Evolutionary conservation across 2,888 invertebrate genomes (phyloP).

Genomic region (Tiphia femorata): DNA sequence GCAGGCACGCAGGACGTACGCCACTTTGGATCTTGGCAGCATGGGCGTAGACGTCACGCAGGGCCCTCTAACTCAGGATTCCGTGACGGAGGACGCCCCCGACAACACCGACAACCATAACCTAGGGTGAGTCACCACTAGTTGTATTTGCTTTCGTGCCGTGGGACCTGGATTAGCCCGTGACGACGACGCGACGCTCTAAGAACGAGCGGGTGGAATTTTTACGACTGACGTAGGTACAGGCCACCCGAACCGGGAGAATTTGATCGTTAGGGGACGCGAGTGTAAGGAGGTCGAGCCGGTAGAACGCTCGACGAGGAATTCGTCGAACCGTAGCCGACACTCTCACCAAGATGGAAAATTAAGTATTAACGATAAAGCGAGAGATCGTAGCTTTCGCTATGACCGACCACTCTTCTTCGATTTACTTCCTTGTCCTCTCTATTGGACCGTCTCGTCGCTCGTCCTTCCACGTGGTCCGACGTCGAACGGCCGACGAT

Average conservation of each 20-base stretch:
- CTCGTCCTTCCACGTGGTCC: constrained; percentile 25
- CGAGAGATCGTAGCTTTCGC: constrained; percentile 35
- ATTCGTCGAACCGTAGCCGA: too few relatives aligned
- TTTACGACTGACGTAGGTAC: too few relatives aligned
- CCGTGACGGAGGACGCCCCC: constrained; percentile 66
- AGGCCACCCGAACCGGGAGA: too few relatives aligned
- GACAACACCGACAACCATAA: constrained; percentile 69
- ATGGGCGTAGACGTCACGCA: constrained; percentile 80
- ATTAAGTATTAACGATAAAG: too few relatives aligned
- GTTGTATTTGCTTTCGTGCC: too few relatives aligned
- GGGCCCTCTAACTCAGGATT: constrained; percentile 72
- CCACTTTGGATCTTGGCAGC: constrained; percentile 76
- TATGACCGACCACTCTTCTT: not conserved
- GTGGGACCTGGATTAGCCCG: too few relatives aligned
- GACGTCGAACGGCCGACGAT: constrained; percentile 37
- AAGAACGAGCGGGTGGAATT: too few relatives aligned
- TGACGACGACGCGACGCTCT: too few relatives aligned
- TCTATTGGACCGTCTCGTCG: not conserved
- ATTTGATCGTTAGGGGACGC: too few relatives aligned
- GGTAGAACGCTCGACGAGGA: too few relatives aligned
- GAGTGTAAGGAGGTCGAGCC: too few relatives aligned
- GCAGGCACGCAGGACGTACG: constrained; percentile 74
- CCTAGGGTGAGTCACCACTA: constrained; percentile 72
- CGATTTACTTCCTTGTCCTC: not conserved
- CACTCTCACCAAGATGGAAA: too few relatives aligned